These are phyloP conservation scores for Cyprinodon tularosa DNA, from an alignment of 2,113 vertebrate species.

Conservation along the genomic window DNA sequence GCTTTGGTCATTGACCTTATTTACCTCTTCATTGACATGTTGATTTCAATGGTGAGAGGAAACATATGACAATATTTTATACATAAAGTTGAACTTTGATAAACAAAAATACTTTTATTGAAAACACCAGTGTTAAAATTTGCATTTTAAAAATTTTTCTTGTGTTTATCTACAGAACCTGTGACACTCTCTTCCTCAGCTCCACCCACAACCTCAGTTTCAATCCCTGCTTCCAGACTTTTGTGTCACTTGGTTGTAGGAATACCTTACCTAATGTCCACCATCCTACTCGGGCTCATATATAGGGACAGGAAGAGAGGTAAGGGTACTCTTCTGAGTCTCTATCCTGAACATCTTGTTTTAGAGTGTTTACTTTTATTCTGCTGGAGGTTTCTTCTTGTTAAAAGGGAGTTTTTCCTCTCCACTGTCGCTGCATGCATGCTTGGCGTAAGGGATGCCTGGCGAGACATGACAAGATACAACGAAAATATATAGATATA, in stretches of 20 bases:
- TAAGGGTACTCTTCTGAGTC: neutral
- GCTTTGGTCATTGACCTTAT: too few species aligned
- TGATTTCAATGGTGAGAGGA: too few species aligned
- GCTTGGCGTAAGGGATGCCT: too few species aligned
- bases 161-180: neutral
- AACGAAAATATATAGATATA: too few species aligned
- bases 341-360: neutral
- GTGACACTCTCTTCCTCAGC: neutral
- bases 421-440: too few species aligned
- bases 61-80: too few species aligned
- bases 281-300: slow-evolving; percentile 49
- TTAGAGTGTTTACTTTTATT: too few species aligned
- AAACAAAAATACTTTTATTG: neutral
- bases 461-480: too few species aligned
- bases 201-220: neutral
- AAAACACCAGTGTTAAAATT: neutral
- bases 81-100: too few species aligned
- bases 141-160: neutral
- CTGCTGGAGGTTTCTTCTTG: too few species aligned
- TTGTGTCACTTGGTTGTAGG: slow-evolving; percentile 44
- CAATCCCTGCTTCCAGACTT: slow-evolving; percentile 4
- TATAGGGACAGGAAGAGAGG: slow-evolving; percentile 44
- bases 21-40: too few species aligned
- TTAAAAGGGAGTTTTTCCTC: too few species aligned
- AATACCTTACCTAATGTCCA: slow-evolving; percentile 56